Conservation (phyloP, 1,140 invertebrate genomes). For the Papilio glaucus region DNA sequence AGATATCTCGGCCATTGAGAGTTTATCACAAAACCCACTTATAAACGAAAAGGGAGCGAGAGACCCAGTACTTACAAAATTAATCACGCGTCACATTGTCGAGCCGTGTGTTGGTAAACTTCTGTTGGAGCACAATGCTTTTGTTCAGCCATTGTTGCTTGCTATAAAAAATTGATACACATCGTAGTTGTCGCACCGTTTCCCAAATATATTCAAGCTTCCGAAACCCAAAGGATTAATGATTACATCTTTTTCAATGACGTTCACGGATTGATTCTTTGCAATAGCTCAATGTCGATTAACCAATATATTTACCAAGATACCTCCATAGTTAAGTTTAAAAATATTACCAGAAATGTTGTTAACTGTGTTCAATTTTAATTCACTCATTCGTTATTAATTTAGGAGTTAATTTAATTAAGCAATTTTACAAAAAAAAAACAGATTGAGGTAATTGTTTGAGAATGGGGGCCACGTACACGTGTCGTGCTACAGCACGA, state of each 20-base stretch:
- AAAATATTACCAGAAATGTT: not conserved
- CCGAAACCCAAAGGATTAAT: conserved; percentile 46
- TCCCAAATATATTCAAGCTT: conserved; percentile 53
- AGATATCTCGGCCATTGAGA: conserved; percentile 30
- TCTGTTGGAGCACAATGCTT: conserved; percentile 53
- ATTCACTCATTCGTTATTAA: no score
- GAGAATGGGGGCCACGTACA: no score
- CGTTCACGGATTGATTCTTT: conserved; percentile 15
- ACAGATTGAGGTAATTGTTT: no score
- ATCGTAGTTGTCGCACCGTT: conserved; percentile 42
- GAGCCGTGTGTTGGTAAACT: conserved; percentile 68
- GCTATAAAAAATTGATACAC: conserved; percentile 48
- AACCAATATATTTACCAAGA: not conserved
- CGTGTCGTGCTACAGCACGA: no score
- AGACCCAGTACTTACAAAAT: conserved; percentile 57
- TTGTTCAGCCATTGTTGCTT: conserved; percentile 55
- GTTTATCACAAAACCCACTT: conserved; percentile 43
- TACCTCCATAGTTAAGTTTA: not conserved
- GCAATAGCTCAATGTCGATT: conserved; percentile 23
- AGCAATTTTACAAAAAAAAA: no score
- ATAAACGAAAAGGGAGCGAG: conserved; percentile 51
- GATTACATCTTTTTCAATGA: conserved; percentile 46
- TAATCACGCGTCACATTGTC: conserved; percentile 65
- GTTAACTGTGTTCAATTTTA: not conserved
- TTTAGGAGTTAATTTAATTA: no score